A percentile compares a stretch with the other conserved stretches of the same genome.
phyloP scores from a whole-genome alignment of 2,888 invertebrate genomes.

The Drosophila leonis region DNA sequence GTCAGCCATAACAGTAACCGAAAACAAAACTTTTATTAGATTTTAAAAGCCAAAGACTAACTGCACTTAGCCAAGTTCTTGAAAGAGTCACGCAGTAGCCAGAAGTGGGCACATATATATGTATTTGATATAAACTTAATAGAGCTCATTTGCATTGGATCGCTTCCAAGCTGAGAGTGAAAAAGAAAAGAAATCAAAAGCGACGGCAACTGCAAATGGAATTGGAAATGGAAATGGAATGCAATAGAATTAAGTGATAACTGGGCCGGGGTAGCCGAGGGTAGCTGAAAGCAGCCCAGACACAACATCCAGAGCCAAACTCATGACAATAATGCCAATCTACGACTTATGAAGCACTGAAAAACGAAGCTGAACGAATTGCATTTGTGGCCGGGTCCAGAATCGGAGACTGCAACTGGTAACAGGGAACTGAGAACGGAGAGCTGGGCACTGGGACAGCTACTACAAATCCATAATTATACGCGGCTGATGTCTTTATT shows the following conservation, averaged over 20 bases:
- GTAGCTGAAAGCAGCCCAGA: slow-evolving; percentile 1
- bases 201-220: slow-evolving; percentile 52
- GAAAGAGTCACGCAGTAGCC: slow-evolving; percentile 60
- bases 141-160: slow-evolving; percentile 69
- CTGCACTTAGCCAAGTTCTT: slow-evolving; percentile 54
- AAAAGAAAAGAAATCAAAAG: slow-evolving; percentile 17
- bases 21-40: slow-evolving; percentile 51
- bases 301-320: slow-evolving; percentile 28
- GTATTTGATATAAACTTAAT: slow-evolving; percentile 68
- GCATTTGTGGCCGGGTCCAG: slow-evolving; percentile 58
- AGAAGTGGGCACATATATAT: slow-evolving; percentile 23
- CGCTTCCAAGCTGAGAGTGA: neutral
- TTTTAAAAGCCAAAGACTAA: slow-evolving; percentile 67
- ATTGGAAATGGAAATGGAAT: slow-evolving; percentile 59
- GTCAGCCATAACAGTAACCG: slow-evolving; percentile 45
- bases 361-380: slow-evolving; percentile 84
- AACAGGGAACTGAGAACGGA: neutral
- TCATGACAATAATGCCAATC: slow-evolving; percentile 84
- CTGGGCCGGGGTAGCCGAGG: slow-evolving; percentile 7
- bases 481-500: slow-evolving; percentile 83
- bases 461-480: slow-evolving; percentile 83
- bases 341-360: slow-evolving; percentile 81
- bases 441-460: slow-evolving; percentile 45
- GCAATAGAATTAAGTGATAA: slow-evolving; percentile 73
- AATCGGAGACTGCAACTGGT: slow-evolving; percentile 13